phyloP scores from a whole-genome alignment of 1,140 invertebrate species.

The Mamestra configurata region DNA sequence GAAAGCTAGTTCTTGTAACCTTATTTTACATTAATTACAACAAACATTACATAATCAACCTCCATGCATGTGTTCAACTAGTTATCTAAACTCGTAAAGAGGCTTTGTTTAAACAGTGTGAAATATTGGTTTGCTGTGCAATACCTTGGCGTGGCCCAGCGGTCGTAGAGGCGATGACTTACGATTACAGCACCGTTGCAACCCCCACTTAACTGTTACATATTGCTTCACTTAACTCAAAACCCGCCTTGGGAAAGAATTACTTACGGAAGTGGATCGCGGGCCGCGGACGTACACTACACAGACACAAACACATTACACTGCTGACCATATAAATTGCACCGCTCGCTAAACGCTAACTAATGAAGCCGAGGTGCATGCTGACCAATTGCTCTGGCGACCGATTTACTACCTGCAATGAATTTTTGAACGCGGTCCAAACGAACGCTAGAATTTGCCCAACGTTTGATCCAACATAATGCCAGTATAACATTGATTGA shows the following conservation, averaged over 20 bases:
- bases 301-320: conserved; percentile 62
- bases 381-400: conserved; percentile 36
- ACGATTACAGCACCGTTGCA: conserved; percentile 64
- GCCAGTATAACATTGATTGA: conserved; percentile 21
- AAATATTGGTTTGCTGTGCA: conserved; percentile 62
- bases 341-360: conserved; percentile 36
- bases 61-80: conserved; percentile 45
- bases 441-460: not conserved
- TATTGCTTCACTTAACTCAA: conserved; percentile 74
- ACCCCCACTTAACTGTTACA: conserved; percentile 72
- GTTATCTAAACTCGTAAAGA: conserved; percentile 50
- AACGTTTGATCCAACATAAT: not conserved
- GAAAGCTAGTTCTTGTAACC: not conserved
- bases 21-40: not conserved
- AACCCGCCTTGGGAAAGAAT: conserved; percentile 66
- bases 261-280: conserved; percentile 60
- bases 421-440: conserved; percentile 35
- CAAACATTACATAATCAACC: conserved; percentile 1
- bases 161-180: conserved; percentile 69
- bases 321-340: conserved; percentile 54
- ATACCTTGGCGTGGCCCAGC: conserved; percentile 56
- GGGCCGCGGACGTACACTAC: conserved; percentile 53
- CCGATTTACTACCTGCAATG: conserved; percentile 23
- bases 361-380: conserved; percentile 31
- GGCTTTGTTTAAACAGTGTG: conserved; percentile 66